These are phyloP conservation scores for Vulpes vulpes DNA, from an alignment of 2,113 vertebrate genomes.

Conservation along the genomic window DNA sequence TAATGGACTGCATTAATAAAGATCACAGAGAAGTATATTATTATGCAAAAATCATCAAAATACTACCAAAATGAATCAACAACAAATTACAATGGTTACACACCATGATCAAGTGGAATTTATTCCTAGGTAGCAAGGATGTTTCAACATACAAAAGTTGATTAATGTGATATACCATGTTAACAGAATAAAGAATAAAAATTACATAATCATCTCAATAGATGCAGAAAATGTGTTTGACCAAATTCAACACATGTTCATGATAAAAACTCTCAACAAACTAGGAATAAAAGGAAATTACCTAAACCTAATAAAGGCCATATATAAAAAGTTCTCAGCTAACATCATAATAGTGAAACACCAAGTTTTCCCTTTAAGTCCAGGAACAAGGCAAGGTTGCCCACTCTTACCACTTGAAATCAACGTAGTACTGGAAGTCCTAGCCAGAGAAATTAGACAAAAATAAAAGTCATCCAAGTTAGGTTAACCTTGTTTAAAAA, in stretches of 20 bases:
- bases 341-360: neutral
- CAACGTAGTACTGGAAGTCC: neutral
- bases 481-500: neutral
- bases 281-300: neutral
- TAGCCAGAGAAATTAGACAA: neutral
- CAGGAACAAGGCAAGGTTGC: neutral
- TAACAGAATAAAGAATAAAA: neutral
- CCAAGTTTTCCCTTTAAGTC: neutral
- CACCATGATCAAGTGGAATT: neutral
- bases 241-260: neutral
- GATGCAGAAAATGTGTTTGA: neutral
- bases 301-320: neutral
- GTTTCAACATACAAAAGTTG: neutral
- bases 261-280: neutral
- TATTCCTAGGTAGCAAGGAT: neutral
- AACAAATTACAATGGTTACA: neutral
- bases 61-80: neutral
- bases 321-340: neutral
- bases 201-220: neutral
- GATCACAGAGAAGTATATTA: neutral
- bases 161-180: neutral
- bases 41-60: neutral
- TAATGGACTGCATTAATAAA: neutral
- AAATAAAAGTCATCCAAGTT: neutral
- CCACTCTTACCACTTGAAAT: neutral